These are phyloP conservation scores for Beris morrisii DNA, from an alignment of 2,888 invertebrate genomes.

Conservation along the genomic window DNA sequence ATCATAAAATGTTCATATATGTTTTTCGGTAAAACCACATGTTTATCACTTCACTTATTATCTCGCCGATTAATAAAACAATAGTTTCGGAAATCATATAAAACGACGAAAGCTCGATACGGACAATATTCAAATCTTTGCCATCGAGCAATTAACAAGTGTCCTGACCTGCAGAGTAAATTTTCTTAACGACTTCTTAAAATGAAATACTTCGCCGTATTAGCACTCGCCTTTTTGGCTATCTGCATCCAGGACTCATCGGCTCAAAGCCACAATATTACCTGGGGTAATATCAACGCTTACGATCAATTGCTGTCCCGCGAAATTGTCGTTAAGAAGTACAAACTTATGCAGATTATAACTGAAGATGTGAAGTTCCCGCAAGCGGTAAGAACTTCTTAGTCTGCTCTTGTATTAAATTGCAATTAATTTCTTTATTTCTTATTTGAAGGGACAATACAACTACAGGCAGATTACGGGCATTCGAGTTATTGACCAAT, in stretches of 20 bases:
- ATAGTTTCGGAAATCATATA: too few species aligned
- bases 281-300: slow-evolving; percentile 8
- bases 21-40: too few species aligned
- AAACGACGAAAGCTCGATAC: too few species aligned
- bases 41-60: too few species aligned
- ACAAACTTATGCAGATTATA: not conserved
- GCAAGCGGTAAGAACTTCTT: not conserved
- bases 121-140: too few species aligned
- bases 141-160: too few species aligned
- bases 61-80: too few species aligned
- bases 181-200: not conserved
- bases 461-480: not conserved
- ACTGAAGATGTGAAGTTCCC: slow-evolving; percentile 13
- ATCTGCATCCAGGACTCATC: not conserved
- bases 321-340: slow-evolving; percentile 1
- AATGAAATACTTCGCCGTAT: slow-evolving; percentile 5
- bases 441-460: not conserved
- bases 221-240: slow-evolving; percentile 2
- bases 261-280: slow-evolving; percentile 6
- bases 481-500: not conserved
- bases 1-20: too few species aligned
- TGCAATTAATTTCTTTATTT: too few species aligned
- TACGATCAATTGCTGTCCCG: slow-evolving; percentile 14
- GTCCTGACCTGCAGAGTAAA: too few species aligned
- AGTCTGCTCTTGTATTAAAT: too few species aligned